Base-by-base conservation (phyloP, 2,113 vertebrate genomes). In the Silurus meridionalis region DNA sequence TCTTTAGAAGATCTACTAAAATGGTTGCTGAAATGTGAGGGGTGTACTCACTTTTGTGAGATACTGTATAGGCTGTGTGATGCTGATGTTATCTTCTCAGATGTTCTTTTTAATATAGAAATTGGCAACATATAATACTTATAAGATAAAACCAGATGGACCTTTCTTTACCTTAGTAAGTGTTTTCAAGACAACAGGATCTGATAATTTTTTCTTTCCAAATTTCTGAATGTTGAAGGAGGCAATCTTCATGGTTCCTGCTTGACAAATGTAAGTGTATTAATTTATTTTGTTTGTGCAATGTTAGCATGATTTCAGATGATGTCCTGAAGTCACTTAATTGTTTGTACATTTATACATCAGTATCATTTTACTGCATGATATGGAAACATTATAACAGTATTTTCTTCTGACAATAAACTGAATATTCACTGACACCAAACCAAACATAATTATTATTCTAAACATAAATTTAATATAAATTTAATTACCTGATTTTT, bases 181-280 rank as follows among this genome's bases (percentile, higher is more conserved):
- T 17, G 80, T 87, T n/a, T 77, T 4, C 15, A 83, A 8, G 11
- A 90, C 77, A 0, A 57, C 79, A 1, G 84, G 67, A 71, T 91
- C 85, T 6, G 87, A 87, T 6, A 91, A 50, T 86, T 92, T 92
- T 6, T n/a, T 86, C 28, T 85, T 66, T 17, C 92, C 92, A 79
- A 93, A 93, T 74, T 67, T 89, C 69, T 92, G 90, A 87, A 86
- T 55, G 55, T 93, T 92, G 61, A 93, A 93, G 7, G 91, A 66
- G 6, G 92, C 90, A 0, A 93, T 80, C 85, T 91, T 92, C 91
- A 93, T 93, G 83, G 85, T 88, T 53, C 21, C 87, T 89, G 86
- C 7, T 15, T 28, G 77, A 64, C 7, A 77, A 37, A 37, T 37
- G 82, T 10, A 19, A 11, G 13, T 60, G 37, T 60, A 48, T 3